A percentile compares a stretch with the other conserved stretches of the same genome.
Conservation (phyloP, 2,113 vertebrate species). For the Ahaetulla prasina region DNA sequence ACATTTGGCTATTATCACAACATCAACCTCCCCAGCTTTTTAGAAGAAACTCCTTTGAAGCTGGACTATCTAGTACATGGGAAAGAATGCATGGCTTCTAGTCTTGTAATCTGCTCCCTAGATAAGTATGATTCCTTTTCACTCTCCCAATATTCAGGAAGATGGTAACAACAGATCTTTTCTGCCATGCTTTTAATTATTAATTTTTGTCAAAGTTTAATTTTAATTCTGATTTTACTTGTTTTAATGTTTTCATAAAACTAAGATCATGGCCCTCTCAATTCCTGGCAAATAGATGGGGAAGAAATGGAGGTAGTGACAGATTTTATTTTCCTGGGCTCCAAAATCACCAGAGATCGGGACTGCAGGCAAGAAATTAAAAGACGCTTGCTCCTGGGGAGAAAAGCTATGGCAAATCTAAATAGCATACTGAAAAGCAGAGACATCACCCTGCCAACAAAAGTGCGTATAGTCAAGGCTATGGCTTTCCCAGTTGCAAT, state of each 20-base stretch:
- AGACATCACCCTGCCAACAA: no score
- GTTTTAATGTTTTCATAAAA: background rate
- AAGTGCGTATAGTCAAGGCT: no score
- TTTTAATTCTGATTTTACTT: background rate
- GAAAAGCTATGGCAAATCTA: no score
- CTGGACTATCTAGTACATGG: background rate
- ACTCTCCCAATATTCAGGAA: slow-evolving; percentile 19
- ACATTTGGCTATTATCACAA: background rate
- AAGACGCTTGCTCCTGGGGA: no score
- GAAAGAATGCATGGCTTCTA: background rate
- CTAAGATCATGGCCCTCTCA: no score
- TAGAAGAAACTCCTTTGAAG: background rate
- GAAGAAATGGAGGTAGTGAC: no score
- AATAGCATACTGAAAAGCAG: no score
- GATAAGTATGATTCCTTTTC: background rate
- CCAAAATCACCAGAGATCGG: no score
- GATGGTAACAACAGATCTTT: background rate
- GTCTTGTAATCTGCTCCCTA: background rate
- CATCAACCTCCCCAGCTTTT: background rate
- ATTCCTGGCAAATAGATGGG: no score
- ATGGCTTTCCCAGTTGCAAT: no score
- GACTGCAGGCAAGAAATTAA: no score
- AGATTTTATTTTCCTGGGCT: no score
- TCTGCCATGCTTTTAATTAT: background rate
- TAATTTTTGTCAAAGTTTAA: background rate